A percentile compares a stretch with the other conserved stretches of the same genome.
phyloP scores from a whole-genome alignment of 1,140 invertebrate genomes.

The Pseudomyrmex cubaensis region DNA sequence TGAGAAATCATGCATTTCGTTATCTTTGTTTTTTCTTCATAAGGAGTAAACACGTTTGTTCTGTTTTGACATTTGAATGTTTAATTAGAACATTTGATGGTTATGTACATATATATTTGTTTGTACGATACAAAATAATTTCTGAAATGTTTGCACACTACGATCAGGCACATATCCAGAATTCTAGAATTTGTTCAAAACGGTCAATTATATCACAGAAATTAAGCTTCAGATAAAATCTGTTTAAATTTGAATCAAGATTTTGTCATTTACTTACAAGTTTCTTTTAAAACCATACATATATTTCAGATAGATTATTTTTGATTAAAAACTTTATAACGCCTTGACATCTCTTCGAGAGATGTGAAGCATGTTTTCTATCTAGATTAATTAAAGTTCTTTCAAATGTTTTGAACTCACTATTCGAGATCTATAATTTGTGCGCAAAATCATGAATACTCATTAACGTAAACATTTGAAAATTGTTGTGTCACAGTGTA shows the following conservation, averaged over 20 bases:
- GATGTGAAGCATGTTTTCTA: not conserved
- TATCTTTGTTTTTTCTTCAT: not conserved
- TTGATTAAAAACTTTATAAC: not conserved
- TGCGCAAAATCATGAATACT: not conserved
- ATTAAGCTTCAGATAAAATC: not conserved
- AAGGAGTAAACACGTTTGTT: not conserved
- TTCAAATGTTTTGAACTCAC: not conserved
- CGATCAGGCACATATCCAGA: not conserved
- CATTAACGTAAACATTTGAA: not conserved
- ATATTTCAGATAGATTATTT: not conserved
- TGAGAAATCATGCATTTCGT: not conserved
- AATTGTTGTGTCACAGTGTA: not conserved
- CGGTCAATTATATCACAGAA: not conserved
- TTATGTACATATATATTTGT: not conserved
- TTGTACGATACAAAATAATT: not conserved
- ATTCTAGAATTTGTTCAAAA: not conserved
- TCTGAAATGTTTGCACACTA: not conserved
- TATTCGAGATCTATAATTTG: not conserved
- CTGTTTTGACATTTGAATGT: not conserved
- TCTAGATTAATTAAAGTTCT: not conserved
- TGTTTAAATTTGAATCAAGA: conserved; percentile 4
- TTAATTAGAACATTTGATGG: too few species aligned
- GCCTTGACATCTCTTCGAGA: too few species aligned
- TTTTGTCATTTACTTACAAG: not conserved
- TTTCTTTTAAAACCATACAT: not conserved